Evolutionary conservation across 53 echinoderm and acorn worm genomes (phyloP), one percentile per base, ranked within the genome.

Genomic region (Patiria pectinifera): DNA sequence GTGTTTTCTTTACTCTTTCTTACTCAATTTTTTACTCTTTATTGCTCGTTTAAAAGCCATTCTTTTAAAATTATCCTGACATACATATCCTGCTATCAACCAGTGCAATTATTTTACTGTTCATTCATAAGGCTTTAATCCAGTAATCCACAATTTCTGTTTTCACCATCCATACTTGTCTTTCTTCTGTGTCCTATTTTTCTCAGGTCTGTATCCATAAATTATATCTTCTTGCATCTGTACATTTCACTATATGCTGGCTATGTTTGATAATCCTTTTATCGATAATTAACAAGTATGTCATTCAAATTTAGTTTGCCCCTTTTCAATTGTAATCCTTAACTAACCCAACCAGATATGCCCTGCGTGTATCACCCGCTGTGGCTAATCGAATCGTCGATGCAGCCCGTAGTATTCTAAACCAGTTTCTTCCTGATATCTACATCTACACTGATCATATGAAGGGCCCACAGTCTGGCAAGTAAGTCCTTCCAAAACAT

Each of bases 361-460:
- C 95, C 23, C 95, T 96, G 93, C 94, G 98, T 60, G 98, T 98
- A 8, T 98, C 98, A 22, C 98, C 98, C 21, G 94, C 98, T 49
- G 94, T 94, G 14, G 93, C 96, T 11, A 98, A 98, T 70, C 82
- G 98, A 59, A 95, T 98, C 48, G 98, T 98, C 3, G 98, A 98
- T 91, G 94, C 95, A 71, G 95, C 98, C 4, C 91, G 96, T 13
- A 92, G 98, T 91, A 81, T 98, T 47, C 95, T 98, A 15, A 95
- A 96, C 69, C 92, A 98, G 72, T 98, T 98, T 81, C 82, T 98
- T 23, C 96, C 98, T n/a, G 98, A 98, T 82, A 96, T 98, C 82
- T 98, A 98, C 91, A 98, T 98, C 63, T 95, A 98, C 84, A 96
- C 98, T 19, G 98, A 98, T 82, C 98, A 98, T 59, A 95, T 96